phyloP scores from a whole-genome alignment of 2,113 vertebrate genomes.

The Oryzias curvinotus region DNA sequence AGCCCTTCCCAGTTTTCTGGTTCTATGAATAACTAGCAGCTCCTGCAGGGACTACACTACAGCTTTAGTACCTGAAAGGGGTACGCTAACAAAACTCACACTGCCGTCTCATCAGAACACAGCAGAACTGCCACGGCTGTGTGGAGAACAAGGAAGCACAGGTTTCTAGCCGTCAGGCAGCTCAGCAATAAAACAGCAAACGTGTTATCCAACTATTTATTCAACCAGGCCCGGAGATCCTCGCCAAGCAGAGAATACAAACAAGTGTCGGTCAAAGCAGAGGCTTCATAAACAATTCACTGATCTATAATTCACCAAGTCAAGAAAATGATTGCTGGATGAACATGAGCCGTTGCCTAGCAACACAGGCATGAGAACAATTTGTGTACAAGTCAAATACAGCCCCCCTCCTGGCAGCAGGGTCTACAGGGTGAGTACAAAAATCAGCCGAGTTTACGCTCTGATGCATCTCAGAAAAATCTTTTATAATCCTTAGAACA shows the following conservation, averaged over 20 bases:
- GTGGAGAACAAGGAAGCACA: constrained; percentile 8
- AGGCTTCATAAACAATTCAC: constrained; percentile 26
- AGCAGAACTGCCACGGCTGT: neutral
- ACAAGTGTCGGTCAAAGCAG: constrained; percentile 20
- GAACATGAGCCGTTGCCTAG: constrained; percentile 60
- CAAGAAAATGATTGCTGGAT: constrained; percentile 34
- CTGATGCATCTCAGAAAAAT: constrained; percentile 26
- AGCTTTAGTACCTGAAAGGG: constrained; percentile 29
- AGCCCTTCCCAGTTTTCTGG: neutral
- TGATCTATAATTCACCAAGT: constrained; percentile 55
- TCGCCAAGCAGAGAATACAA: neutral
- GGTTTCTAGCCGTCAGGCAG: constrained; percentile 2
- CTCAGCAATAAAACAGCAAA: neutral
- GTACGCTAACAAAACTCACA: constrained; percentile 31
- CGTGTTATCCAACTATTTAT: neutral
- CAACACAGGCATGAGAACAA: constrained; percentile 49
- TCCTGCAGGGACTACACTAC: constrained; percentile 23
- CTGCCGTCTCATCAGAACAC: constrained; percentile 18
- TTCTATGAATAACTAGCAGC: constrained; percentile 22
- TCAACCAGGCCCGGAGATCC: neutral
- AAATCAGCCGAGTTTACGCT: constrained; percentile 44
- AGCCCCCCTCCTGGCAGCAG: constrained; percentile 28
- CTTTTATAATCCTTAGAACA: no score
- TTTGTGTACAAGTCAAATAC: constrained; percentile 31
- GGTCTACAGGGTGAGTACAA: constrained; percentile 19